Conservation (phyloP, 2,113 vertebrate species). For the Melanerpes formicivorus region DNA sequence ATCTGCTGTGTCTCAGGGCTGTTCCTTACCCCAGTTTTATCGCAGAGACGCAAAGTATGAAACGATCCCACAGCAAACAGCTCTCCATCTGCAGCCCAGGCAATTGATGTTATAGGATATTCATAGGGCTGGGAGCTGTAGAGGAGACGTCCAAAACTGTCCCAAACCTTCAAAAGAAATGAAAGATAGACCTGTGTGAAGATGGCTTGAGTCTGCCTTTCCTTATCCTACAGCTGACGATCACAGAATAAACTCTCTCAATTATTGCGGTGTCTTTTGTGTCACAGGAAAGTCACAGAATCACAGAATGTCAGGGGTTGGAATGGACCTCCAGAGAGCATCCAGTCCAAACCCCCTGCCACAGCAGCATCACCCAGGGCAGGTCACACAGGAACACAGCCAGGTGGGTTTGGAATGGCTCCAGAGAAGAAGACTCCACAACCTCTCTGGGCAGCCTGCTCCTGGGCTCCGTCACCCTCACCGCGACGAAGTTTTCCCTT, state of each 20-base stretch:
- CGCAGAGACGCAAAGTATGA: conserved; percentile 92
- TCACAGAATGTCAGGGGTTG: too few species aligned
- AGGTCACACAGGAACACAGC: too few species aligned
- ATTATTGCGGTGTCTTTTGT: too few species aligned
- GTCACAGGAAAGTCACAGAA: too few species aligned
- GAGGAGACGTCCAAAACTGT: conserved; percentile 88
- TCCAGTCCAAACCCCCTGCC: too few species aligned
- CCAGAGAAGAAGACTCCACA: too few species aligned
- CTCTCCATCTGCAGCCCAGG: conserved; percentile 93
- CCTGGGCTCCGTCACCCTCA: too few species aligned
- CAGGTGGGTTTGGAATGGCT: too few species aligned
- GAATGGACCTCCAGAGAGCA: too few species aligned
- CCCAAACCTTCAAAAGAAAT: conserved; percentile 87
- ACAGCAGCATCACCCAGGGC: too few species aligned
- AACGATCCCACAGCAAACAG: conserved; percentile 97
- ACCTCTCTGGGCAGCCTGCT: too few species aligned
- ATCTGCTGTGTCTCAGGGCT: not conserved
- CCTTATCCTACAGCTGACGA: not conserved
- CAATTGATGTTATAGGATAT: conserved; percentile 90
- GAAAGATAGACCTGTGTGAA: not conserved
- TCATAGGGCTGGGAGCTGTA: conserved; percentile 86
- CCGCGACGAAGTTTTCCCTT: too few species aligned
- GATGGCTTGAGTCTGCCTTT: rapidly evolving
- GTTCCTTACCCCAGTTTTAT: conserved; percentile 93
- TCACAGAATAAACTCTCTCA: not conserved